phyloP scores from a whole-genome alignment of 2,797 vertebrate species.

The Ctenochaetus hawaiiensis region DNA sequence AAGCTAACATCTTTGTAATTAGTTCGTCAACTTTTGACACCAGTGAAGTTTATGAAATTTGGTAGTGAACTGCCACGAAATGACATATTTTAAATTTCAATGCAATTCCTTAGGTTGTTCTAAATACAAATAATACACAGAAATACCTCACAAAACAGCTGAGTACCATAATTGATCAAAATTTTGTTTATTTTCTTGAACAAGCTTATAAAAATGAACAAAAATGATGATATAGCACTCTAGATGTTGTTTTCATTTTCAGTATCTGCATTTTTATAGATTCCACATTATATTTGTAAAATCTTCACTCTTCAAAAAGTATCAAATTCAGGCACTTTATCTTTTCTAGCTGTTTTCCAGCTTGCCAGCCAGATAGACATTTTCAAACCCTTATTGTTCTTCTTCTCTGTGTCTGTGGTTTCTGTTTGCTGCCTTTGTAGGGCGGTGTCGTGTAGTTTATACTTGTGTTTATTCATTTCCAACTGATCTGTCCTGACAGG shows the following conservation, averaged over 20 bases:
- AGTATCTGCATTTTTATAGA: neutral
- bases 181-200: neutral
- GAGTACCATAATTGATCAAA: too few relatives aligned
- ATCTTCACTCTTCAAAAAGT: neutral
- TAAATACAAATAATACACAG: too few relatives aligned
- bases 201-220: neutral
- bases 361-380: neutral
- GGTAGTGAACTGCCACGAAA: neutral
- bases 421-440: neutral
- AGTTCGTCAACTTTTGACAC: too few relatives aligned
- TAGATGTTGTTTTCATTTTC: too few relatives aligned
- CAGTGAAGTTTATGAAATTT: neutral
- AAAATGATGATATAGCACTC: too few relatives aligned
- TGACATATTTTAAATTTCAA: too few relatives aligned
- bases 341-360: neutral
- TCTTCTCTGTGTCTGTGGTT: neutral
- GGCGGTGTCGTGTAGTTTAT: neutral
- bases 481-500: constrained; percentile 72
- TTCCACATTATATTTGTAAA: neutral
- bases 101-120: too few relatives aligned
- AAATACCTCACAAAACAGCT: too few relatives aligned
- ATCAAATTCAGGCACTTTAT: neutral
- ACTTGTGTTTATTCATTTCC: neutral
- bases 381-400: neutral
- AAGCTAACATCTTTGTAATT: neutral